A percentile compares a stretch with the other conserved stretches of the same genome.
Evolutionary conservation across 2,797 vertebrate species (phyloP).

Genomic region (Vireo griseus): DNA sequence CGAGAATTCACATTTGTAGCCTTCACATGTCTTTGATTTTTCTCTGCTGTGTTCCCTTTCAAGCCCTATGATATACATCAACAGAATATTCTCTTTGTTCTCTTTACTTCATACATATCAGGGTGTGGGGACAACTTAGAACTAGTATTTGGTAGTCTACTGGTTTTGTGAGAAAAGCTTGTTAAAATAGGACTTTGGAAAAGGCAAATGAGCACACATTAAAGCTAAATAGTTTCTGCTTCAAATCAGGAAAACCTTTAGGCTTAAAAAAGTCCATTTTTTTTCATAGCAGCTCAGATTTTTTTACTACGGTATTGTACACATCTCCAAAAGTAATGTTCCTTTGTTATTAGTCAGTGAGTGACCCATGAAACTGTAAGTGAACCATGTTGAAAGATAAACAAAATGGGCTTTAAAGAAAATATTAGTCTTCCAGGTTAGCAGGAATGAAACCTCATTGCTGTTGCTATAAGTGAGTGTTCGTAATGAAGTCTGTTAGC

Average conservation of each 20-base stretch:
- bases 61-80: background rate
- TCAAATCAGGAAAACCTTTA: background rate
- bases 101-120: background rate
- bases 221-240: background rate
- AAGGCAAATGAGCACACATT: background rate
- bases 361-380: background rate
- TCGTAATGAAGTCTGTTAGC: background rate
- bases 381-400: background rate
- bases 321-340: background rate
- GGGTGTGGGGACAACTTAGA: background rate
- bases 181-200: background rate
- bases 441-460: background rate
- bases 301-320: background rate
- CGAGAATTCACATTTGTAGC: background rate
- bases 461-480: background rate
- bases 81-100: background rate
- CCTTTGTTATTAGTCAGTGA: background rate
- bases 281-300: background rate
- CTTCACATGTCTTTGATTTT: background rate
- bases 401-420: background rate
- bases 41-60: background rate
- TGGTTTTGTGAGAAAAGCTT: background rate
- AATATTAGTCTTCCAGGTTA: background rate
- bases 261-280: background rate
- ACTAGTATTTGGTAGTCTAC: background rate